Base-by-base conservation (phyloP, 1,140 invertebrate species). In the Venustaconcha ellipsiformis region DNA sequence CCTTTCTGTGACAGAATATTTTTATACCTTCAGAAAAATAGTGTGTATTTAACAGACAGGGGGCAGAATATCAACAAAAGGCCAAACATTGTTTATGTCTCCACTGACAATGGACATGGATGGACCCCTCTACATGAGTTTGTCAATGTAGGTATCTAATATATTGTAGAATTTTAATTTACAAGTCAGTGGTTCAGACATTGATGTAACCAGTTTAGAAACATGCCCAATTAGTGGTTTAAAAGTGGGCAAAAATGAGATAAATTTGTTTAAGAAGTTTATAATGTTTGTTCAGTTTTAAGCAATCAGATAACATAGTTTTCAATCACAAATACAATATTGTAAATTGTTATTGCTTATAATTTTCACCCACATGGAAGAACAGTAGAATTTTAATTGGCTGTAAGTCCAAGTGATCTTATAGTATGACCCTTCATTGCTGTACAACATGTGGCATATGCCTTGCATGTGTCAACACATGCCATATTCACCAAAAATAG, bases 111-210 rank as follows among this genome's bases (percentile, higher is more conserved):
- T 58, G 85, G 83, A 11, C 73, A 73, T 13, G 78, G 80, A 1
- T 90, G 89, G 89, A 70, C 84, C 13, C 83, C 87, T 11, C 75
- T 90, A n/a, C 86, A 89, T 65, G 80, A 87, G 55, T 90, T 90
- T 83, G 87, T 90, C 11, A 83, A 90, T 78, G 88, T 89, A 76
- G 83, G 86, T 82, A 37, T 18, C 26, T 57, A 48, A 60, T 20
- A 17, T 65, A 15, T 14, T n/a, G 12, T 26, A 20, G 23, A 59
- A 70, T 57, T 57, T n/a, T 23, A 5, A 48, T 48, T 48, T 8
- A 48, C 6, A 48, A 48, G 37, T 48, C 11, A 48, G 37, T 48
- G 37, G 37, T 48, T 48, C 37, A 48, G 37, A 48, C 11, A 48
- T 6, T 48, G 18, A 62, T 62, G 59, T 18, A 18, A 62, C 5